Percentiles rank a stretch among this genome's conserved stretches.
Conservation (phyloP, 2,113 vertebrate species). For the Upupa epops region DNA sequence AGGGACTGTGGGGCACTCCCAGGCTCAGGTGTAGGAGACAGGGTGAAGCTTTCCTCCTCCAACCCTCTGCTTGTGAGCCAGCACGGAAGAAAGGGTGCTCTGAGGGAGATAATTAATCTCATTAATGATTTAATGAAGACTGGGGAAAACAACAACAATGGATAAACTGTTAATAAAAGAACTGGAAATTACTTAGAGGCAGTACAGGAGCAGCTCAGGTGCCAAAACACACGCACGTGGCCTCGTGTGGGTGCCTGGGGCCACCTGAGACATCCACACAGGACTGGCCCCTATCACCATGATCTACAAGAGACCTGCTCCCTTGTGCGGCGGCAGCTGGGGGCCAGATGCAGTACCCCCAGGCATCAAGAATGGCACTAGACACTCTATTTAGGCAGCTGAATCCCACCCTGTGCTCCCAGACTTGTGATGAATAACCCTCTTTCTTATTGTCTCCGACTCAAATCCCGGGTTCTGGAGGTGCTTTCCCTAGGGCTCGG, state of each 20-base stretch:
- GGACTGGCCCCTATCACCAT: conserved; percentile 17
- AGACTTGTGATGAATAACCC: conserved; percentile 49
- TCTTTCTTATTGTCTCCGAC: conserved; percentile 26
- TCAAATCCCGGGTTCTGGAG: conserved; percentile 51
- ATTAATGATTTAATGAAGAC: background rate
- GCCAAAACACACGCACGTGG: conserved; percentile 11
- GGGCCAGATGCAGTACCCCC: conserved; percentile 7
- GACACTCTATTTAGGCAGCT: conserved; percentile 45
- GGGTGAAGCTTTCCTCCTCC: no score
- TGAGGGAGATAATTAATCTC: background rate
- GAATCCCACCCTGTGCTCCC: conserved; percentile 51
- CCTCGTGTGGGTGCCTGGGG: conserved; percentile 1
- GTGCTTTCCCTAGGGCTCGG: conserved; percentile 61
- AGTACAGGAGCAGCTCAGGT: background rate
- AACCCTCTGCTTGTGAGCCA: no score
- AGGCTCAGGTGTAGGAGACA: rapidly evolving
- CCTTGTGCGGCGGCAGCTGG: conserved; percentile 48
- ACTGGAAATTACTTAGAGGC: background rate
- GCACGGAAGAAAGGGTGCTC: background rate
- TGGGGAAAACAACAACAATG: background rate
- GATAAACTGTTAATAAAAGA: background rate
- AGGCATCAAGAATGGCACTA: conserved; percentile 52
- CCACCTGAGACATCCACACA: background rate
- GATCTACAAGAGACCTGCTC: conserved; percentile 21
- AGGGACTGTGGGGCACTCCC: rapidly evolving